A percentile compares a stretch with the other conserved stretches of the same genome.
Evolutionary conservation across 2,797 vertebrate species (phyloP).

Genomic region (Vireo griseus): DNA sequence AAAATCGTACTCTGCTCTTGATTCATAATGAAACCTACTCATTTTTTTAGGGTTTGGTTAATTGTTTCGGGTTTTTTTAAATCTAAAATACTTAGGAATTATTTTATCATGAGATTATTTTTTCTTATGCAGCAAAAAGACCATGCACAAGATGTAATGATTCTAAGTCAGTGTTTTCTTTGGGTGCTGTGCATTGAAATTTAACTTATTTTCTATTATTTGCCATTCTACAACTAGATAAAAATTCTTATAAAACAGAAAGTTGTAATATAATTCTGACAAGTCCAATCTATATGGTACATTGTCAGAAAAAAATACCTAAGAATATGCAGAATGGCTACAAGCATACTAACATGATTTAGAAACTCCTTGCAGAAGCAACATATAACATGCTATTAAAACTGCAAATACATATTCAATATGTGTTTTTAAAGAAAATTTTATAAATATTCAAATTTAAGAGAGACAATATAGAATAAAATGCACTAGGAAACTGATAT

Average conservation of each 20-base stretch:
- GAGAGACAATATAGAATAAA: constrained; percentile 84
- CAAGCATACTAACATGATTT: constrained; percentile 56
- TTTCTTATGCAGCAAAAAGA: neutral
- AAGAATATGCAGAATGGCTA: constrained; percentile 60
- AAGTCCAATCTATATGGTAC: constrained; percentile 42
- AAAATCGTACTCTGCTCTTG: neutral
- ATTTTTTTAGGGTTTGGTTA: neutral
- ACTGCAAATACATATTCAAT: constrained; percentile 60
- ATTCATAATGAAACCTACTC: neutral
- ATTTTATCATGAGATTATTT: constrained; percentile 15
- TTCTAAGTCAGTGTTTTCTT: constrained; percentile 16
- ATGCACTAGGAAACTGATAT: constrained; percentile 97
- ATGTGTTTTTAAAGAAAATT: constrained; percentile 58
- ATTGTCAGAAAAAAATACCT: constrained; percentile 34
- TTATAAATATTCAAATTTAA: constrained; percentile 74
- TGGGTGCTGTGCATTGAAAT: neutral
- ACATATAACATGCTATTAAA: constrained; percentile 58
- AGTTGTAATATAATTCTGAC: constrained; percentile 28
- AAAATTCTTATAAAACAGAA: constrained; percentile 37
- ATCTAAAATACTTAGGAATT: neutral
- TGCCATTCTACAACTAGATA: constrained; percentile 13
- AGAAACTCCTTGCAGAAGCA: constrained; percentile 61
- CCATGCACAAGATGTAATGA: neutral
- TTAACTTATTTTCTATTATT: constrained; percentile 12
- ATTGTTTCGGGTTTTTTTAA: neutral